phyloP scores from a whole-genome alignment of 2,797 vertebrate genomes.

The Bufotes viridis region DNA sequence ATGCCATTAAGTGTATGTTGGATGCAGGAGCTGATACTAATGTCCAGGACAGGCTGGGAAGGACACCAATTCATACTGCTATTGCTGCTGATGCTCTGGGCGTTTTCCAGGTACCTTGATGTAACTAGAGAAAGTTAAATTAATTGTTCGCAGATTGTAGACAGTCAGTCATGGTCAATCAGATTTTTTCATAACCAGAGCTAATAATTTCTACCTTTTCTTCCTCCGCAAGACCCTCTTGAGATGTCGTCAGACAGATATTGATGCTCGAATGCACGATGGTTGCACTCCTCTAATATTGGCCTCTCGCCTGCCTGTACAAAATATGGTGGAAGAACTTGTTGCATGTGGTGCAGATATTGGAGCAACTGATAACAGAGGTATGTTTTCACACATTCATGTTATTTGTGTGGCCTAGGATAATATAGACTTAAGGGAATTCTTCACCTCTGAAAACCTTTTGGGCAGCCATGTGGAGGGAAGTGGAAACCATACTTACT shows the following conservation, averaged over 20 bases:
- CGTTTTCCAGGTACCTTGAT: constrained; percentile 68
- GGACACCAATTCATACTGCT: constrained; percentile 71
- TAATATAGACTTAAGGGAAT: not conserved
- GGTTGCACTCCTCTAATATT: constrained; percentile 88
- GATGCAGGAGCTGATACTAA: constrained; percentile 72
- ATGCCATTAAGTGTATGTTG: constrained; percentile 68
- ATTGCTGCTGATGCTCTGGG: constrained; percentile 72
- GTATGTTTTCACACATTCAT: constrained; percentile 67
- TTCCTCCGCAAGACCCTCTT: constrained; percentile 59
- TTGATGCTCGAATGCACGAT: constrained; percentile 71
- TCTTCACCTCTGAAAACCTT: too few species aligned
- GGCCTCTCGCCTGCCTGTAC: constrained; percentile 85
- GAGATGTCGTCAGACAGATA: constrained; percentile 62
- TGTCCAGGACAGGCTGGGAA: constrained; percentile 67
- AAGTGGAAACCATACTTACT: too few species aligned
- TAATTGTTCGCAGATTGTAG: not conserved
- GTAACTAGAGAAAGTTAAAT: not conserved
- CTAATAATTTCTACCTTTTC: not conserved
- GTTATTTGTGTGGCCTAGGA: not conserved
- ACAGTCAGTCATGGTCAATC: not conserved
- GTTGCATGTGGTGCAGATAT: constrained; percentile 85
- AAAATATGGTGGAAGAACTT: constrained; percentile 87
- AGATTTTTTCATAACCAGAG: not conserved
- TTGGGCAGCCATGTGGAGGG: too few species aligned
- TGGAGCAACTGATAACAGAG: constrained; percentile 87